Evolutionary conservation across 2,888 invertebrate species (phyloP).

Genomic region (Pristionchus entomophagus): DNA sequence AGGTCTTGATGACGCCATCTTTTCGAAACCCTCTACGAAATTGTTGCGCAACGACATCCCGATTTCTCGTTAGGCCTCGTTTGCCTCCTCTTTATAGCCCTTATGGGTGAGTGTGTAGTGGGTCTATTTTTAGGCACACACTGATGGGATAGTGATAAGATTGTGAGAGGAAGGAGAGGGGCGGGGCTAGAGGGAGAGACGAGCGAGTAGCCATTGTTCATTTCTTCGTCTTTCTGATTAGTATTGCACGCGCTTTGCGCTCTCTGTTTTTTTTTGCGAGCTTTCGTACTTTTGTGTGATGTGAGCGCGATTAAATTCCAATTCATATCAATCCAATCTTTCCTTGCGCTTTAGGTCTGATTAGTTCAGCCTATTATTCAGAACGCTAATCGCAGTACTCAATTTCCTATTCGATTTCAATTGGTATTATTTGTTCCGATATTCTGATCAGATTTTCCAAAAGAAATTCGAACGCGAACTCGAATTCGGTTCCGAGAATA

Average conservation of each 20-base stretch:
- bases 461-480: too few relatives aligned
- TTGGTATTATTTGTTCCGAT: too few relatives aligned
- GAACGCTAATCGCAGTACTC: too few relatives aligned
- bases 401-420: too few relatives aligned
- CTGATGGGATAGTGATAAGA: conserved; percentile 12
- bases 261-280: background rate
- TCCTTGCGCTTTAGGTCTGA: too few relatives aligned
- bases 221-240: background rate
- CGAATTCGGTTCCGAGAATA: too few relatives aligned
- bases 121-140: background rate
- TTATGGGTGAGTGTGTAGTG: conserved; percentile 3
- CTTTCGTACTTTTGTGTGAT: background rate
- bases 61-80: conserved; percentile 23
- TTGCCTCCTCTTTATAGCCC: background rate
- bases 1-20: background rate
- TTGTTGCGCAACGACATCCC: background rate
- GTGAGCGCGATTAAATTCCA: background rate
- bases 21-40: conserved; percentile 2
- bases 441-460: too few relatives aligned
- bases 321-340: too few relatives aligned
- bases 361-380: too few relatives aligned
- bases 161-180: background rate
- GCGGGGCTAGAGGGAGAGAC: background rate
- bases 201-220: conserved; percentile 13
- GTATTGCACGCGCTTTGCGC: background rate